Conservation (phyloP, 2,797 vertebrate species). For the Enteromius paludinosus region DNA sequence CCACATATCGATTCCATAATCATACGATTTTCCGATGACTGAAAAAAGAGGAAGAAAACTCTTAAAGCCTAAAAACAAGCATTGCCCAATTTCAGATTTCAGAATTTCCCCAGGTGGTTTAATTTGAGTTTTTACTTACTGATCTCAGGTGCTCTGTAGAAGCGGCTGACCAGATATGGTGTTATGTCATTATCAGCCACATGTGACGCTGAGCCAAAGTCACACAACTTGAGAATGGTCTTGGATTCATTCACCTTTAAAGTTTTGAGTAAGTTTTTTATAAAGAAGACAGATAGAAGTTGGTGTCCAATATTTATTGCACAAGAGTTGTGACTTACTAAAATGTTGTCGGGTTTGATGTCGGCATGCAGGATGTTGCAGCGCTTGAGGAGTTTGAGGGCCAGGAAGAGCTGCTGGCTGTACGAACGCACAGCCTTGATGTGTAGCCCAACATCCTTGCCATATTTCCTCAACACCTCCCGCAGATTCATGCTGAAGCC, state of each 20-base stretch:
- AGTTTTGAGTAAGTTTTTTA: not conserved
- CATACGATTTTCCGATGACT: conserved; percentile 99
- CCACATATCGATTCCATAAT: conserved; percentile 99
- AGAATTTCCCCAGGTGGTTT: not conserved
- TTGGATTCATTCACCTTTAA: conserved; percentile 97
- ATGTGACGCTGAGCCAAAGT: conserved; percentile 97
- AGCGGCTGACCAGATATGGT: conserved; percentile 96
- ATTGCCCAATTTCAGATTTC: not conserved
- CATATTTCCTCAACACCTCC: conserved; percentile 97
- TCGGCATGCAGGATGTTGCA: conserved; percentile 98
- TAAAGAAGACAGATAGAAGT: not conserved
- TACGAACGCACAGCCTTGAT: conserved; percentile 98
- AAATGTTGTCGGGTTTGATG: conserved; percentile 98
- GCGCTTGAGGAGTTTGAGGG: conserved; percentile 95
- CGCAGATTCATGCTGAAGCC: conserved; percentile 92
- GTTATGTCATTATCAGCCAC: conserved; percentile 98
- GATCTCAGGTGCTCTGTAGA: conserved; percentile 98
- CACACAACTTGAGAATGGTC: conserved; percentile 97
- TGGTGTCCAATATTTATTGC: not conserved
- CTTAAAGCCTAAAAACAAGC: not conserved
- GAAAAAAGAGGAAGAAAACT: conserved; percentile 45
- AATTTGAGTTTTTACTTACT: conserved; percentile 79
- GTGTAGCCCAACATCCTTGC: conserved; percentile 97
- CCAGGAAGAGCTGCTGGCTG: conserved; percentile 97
- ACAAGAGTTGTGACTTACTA: conserved; percentile 78